Percentiles rank a stretch among this genome's conserved stretches.
These are phyloP conservation scores for Microchirus variegatus DNA, from an alignment of 2,797 vertebrate genomes.

Conservation along the genomic window DNA sequence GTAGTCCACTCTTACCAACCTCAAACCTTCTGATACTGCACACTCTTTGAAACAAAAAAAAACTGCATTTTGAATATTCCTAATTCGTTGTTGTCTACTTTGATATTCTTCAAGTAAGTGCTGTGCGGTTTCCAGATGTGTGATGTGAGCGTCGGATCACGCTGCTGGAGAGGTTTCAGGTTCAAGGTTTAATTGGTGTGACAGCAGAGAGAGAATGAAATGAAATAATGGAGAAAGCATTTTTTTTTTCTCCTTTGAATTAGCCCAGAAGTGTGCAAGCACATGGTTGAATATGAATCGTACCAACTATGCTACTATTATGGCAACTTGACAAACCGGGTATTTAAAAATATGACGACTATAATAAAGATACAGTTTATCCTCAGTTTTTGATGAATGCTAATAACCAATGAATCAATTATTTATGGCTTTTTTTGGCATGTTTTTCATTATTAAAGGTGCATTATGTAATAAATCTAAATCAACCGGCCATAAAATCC, in stretches of 20 bases:
- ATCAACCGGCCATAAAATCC: too few species aligned
- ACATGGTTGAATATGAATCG: conserved; percentile 15
- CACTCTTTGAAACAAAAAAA: conserved; percentile 73
- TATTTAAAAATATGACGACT: too few species aligned
- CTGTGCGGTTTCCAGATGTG: conserved; percentile 70
- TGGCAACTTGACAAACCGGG: too few species aligned
- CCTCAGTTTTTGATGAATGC: too few species aligned
- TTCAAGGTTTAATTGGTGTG: conserved; percentile 71
- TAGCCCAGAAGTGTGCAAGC: neutral
- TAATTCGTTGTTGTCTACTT: conserved; percentile 70
- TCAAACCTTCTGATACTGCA: conserved; percentile 61
- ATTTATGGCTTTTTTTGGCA: too few species aligned
- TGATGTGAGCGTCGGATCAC: conserved; percentile 64
- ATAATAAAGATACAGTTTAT: too few species aligned
- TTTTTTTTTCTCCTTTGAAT: conserved; percentile 29
- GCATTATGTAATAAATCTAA: too few species aligned
- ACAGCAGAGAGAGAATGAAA: conserved; percentile 49
- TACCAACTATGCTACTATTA: neutral
- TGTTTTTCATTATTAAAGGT: too few species aligned
- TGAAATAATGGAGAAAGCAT: conserved; percentile 26
- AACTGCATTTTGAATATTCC: conserved; percentile 77
- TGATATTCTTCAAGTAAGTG: conserved; percentile 69
- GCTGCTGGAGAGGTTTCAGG: conserved; percentile 53
- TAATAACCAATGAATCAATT: too few species aligned
- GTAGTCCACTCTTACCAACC: conserved; percentile 32